Base-by-base conservation (phyloP, 1,140 invertebrate species). In the Psix sp. region DNA sequence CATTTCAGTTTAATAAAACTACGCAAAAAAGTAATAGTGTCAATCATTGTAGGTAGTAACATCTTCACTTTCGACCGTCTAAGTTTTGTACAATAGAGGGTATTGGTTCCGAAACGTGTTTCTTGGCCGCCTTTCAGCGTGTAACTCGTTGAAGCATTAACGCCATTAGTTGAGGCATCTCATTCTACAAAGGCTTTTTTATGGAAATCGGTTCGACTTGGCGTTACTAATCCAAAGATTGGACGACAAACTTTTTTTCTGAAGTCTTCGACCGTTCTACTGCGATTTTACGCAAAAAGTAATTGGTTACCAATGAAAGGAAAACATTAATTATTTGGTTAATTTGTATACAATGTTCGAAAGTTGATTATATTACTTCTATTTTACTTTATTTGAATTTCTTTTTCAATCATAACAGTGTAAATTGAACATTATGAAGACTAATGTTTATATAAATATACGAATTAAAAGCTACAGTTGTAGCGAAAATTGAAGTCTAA, bases 61-160 rank as follows among this genome's bases (percentile, higher is more conserved):
- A 49, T 77, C 74, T 78, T 79, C 60, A 76, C 76, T 77, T 70
- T 68, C 52, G 51, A 48, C 63, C 5, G 59, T 74, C 54, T 16
- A 20, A 7, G 51, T 71, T 72, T 40, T 36, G 62, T 36, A 75
- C 39, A 75, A 77, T 75, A 48, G 56, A 45, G 54, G 62, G 40
- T 39, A 6, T 57, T 59, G 66, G 38, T 38, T 35, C 33, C 20
- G 48, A 57, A 43, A 52, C 63, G 43, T 74, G 65, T 59, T 51
- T 43, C 18, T 38, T 42, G 54, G 31, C 77, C 71, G 74, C 52
- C 68, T 76, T 77, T 80, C 73, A 70, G 48, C 67, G 46, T 74
- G 63, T 77, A 74, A 82, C 76, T 76, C 62, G 70, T 68, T 77
- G 70, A 74, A 80, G 77, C 77, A 81, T 81, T 82, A 79, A 80